phyloP scores from a whole-genome alignment of 2,113 vertebrate species.

The Vidua macroura region DNA sequence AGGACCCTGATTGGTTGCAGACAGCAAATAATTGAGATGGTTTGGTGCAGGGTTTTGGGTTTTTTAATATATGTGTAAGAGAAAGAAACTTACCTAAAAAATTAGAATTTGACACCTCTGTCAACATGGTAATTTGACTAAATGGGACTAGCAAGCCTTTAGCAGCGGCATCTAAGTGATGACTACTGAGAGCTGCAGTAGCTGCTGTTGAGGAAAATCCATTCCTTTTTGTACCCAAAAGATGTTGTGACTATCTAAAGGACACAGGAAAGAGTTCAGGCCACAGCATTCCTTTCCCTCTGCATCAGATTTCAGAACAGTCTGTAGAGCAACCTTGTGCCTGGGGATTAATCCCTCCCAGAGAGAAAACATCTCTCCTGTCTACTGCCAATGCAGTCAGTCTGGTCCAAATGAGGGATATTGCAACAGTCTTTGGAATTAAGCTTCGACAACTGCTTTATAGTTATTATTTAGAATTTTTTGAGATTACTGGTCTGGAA shows the following conservation, averaged over 20 bases:
- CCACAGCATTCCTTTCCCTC: neutral
- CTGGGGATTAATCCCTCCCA: neutral
- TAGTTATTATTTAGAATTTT: neutral
- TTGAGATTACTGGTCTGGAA: neutral
- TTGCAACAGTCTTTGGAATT: neutral
- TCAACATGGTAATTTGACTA: neutral
- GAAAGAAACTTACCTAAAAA: neutral
- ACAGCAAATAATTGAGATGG: neutral
- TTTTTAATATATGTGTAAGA: neutral
- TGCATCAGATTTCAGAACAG: neutral
- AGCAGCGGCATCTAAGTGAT: neutral
- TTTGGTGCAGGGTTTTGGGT: accelerated
- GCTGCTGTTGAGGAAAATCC: neutral
- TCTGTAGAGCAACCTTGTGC: neutral
- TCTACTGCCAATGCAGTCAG: neutral
- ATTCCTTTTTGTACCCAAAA: neutral
- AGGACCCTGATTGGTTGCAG: neutral
- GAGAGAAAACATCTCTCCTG: neutral
- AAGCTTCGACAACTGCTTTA: neutral
- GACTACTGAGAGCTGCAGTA: neutral
- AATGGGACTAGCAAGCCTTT: neutral
- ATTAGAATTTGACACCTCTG: neutral
- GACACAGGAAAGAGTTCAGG: neutral
- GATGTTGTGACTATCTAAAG: neutral
- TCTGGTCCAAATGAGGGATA: neutral